These are phyloP conservation scores for Alviniconcha strummeri DNA, from an alignment of 2,888 invertebrate species.

Conservation along the genomic window DNA sequence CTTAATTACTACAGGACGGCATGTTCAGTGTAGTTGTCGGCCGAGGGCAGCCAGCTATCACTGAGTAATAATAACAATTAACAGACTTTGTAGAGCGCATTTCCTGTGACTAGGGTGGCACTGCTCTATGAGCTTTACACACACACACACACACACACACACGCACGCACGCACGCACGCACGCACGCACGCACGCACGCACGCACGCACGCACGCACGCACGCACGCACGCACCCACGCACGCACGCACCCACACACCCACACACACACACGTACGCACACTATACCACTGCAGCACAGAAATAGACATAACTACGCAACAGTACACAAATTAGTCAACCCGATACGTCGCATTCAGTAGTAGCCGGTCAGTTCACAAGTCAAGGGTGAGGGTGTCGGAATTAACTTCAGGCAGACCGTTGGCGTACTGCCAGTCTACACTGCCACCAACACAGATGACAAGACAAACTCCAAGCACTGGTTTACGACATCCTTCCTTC, in stretches of 20 bases:
- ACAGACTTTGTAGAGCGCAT: no score
- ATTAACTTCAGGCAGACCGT: no score
- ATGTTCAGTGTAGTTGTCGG: no score
- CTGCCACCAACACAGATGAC: not conserved
- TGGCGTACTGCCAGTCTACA: not conserved
- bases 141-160: not conserved
- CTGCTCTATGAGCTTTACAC: no score
- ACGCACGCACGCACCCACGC: constrained; percentile 21
- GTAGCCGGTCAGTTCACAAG: not conserved
- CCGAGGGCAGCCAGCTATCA: no score
- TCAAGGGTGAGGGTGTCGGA: not conserved
- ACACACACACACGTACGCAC: constrained; percentile 5
- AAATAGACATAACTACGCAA: not conserved
- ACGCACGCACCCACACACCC: constrained; percentile 24
- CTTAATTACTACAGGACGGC: no score
- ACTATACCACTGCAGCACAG: not conserved
- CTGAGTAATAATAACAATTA: no score
- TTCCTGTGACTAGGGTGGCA: no score
- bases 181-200: constrained; percentile 4
- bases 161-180: not conserved
- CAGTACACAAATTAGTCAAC: not conserved
- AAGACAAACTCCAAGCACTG: no score
- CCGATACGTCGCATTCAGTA: not conserved
- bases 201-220: constrained; percentile 8
- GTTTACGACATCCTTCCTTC: no score